Conservation (phyloP, 1,140 invertebrate species). For the Brachionus plicatilis region DNA sequence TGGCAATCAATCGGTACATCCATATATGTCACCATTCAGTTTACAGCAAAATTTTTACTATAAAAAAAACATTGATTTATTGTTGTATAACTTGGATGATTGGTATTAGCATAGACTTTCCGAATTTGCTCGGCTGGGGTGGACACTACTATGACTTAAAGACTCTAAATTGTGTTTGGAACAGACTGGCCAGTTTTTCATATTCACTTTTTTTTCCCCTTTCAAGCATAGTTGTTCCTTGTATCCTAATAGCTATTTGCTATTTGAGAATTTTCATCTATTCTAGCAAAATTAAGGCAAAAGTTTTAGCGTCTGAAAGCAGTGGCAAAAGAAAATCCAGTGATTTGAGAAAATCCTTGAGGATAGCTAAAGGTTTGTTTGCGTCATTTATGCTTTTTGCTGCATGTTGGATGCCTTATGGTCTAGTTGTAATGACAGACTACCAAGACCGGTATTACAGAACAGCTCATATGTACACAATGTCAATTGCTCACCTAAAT, state of each 20-base stretch:
- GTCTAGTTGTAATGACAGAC: conserved; percentile 38
- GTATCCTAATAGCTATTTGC: neutral
- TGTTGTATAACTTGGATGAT: conserved; percentile 43
- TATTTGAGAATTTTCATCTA: conserved; percentile 12
- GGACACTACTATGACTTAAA: conserved; percentile 47
- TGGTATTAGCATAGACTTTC: conserved; percentile 43
- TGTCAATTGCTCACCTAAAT: conserved; percentile 45
- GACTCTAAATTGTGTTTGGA: conserved; percentile 47
- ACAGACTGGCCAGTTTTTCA: conserved; percentile 46
- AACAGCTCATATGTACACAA: conserved; percentile 42
- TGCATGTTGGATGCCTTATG: conserved; percentile 33
- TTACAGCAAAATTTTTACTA: conserved; percentile 46
- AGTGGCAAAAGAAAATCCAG: neutral
- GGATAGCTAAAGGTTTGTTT: conserved; percentile 29
- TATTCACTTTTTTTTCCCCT: conserved; percentile 45
- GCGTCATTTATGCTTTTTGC: conserved; percentile 26
- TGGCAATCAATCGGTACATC: conserved; percentile 46
- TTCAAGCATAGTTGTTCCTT: conserved; percentile 30
- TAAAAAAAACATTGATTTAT: conserved; percentile 42
- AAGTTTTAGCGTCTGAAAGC: neutral
- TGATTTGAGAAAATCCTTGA: conserved; percentile 25
- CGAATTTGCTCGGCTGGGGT: conserved; percentile 43
- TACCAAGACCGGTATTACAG: conserved; percentile 2
- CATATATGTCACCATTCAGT: conserved; percentile 45
- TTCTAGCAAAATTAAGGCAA: neutral